Evolutionary conservation across 2,888 invertebrate species (phyloP).

Genomic region (Leucophenga maculata): DNA sequence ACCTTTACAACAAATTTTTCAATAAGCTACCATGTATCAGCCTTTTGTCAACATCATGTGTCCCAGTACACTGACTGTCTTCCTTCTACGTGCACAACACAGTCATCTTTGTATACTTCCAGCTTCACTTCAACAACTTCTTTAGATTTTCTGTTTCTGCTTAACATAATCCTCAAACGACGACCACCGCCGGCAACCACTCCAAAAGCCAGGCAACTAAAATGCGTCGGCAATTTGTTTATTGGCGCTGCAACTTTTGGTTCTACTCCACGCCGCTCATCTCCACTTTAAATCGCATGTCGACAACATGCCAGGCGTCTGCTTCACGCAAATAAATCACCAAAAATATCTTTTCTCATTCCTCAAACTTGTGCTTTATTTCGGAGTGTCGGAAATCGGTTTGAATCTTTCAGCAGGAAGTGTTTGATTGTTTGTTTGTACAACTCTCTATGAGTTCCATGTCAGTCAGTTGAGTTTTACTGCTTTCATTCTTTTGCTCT

Average conservation of each 20-base stretch:
- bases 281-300: slow-evolving; percentile 29
- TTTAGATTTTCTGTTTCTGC: slow-evolving; percentile 36
- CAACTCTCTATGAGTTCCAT: not conserved
- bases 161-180: slow-evolving; percentile 54
- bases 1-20: too few species aligned
- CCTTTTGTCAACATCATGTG: too few species aligned
- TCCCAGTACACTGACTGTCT: too few species aligned
- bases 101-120: too few species aligned
- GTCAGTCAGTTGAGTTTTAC: too few species aligned
- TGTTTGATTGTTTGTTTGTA: slow-evolving; percentile 52
- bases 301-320: slow-evolving; percentile 53
- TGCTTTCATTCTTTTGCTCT: slow-evolving; percentile 9
- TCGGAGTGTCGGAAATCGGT: slow-evolving; percentile 52
- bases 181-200: slow-evolving; percentile 26
- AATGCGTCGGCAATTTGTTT: slow-evolving; percentile 67
- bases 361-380: slow-evolving; percentile 43
- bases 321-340: slow-evolving; percentile 54
- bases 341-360: slow-evolving; percentile 52
- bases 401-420: slow-evolving; percentile 63
- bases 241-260: slow-evolving; percentile 46
- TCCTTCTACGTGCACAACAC: too few species aligned
- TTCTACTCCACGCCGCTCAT: too few species aligned
- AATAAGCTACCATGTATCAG: too few species aligned
- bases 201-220: slow-evolving; percentile 30
- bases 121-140: too few species aligned